Base-by-base conservation (phyloP, 2,888 invertebrate genomes). In the Lasioglossum vierecki region DNA sequence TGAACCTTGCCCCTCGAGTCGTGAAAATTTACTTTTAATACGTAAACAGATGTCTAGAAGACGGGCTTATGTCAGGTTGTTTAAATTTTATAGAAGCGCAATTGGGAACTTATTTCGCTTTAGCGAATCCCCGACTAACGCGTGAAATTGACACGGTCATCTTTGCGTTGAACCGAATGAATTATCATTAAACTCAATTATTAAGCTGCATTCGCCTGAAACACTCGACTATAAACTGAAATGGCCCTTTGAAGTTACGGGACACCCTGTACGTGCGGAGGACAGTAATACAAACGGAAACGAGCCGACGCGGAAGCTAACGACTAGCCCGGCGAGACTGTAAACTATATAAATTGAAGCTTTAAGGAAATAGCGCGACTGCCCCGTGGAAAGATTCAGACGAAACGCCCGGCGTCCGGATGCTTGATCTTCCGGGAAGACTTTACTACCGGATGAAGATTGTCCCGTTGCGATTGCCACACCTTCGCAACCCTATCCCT, bases 301-400 rank as follows among this genome's bases (percentile, higher is more conserved):
- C 73, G 73, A 66, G 82, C 60, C 66, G 30, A 70, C 79, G 53
- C 49, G 68, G 72, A 86, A 71, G 39, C 70, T 85, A 86, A 85
- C 82, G 71, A 63, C 73, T 63, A 39, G 35, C 11, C 49, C 53
- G 39, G 53, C 66, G 46, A 70, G 44, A 77, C 79, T 63, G 70
- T 76, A 78, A 84, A 79, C 80, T 73, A 81, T 79, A 78, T 74
- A 77, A 82, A 84, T 77, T 77, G 83, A 70, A 77, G 49, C 77
- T 74, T 77, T 60, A 77, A 82, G 72, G 39, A 80, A 57, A 53
- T 46, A 49, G 60, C 15, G 22, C 15, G 30, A 46, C 22, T 35
- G 63, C 15, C 15, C 70, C 44, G 30, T n/a, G 41, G 63, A 53
- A 71, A 75, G 63, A 60, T 71, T 71, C 60, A 9, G 49, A 63